Conservation (phyloP, 2,888 invertebrate species). For the Malacosoma neustria region DNA sequence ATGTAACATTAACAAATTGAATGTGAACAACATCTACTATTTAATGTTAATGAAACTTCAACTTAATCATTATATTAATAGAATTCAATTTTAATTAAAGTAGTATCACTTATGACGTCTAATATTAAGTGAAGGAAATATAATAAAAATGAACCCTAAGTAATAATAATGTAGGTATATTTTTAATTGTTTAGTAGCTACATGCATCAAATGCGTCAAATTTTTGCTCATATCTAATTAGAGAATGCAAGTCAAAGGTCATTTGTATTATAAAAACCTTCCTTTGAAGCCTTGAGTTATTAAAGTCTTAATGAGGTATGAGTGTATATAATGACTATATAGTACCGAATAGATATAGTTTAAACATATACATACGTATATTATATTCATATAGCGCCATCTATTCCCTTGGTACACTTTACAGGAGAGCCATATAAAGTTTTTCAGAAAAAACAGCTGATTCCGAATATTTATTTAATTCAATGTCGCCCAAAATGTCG, state of each 20-base stretch:
- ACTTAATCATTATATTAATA: constrained; percentile 15
- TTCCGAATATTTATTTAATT: too few species aligned
- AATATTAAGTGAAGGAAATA: neutral
- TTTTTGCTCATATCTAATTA: constrained; percentile 64
- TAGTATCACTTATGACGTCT: neutral
- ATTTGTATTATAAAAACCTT: constrained; percentile 56
- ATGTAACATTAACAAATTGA: constrained; percentile 68
- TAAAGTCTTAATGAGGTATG: too few species aligned
- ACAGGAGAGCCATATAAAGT: too few species aligned
- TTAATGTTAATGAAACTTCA: constrained; percentile 2
- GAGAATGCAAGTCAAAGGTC: constrained; percentile 57
- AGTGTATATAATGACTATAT: too few species aligned
- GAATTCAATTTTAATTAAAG: constrained; percentile 2
- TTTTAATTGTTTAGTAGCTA: too few species aligned
- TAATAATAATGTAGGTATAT: neutral
- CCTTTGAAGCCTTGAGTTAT: too few species aligned
- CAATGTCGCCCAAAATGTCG: too few species aligned
- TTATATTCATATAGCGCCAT: too few species aligned
- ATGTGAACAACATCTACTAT: constrained; percentile 37
- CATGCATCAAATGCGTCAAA: constrained; percentile 33
- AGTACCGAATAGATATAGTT: too few species aligned
- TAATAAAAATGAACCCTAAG: neutral
- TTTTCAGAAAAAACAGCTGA: too few species aligned
- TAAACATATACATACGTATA: too few species aligned
- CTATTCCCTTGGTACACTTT: too few species aligned